phyloP scores from a whole-genome alignment of 2,888 invertebrate genomes.

The Nyleta sp. region DNA sequence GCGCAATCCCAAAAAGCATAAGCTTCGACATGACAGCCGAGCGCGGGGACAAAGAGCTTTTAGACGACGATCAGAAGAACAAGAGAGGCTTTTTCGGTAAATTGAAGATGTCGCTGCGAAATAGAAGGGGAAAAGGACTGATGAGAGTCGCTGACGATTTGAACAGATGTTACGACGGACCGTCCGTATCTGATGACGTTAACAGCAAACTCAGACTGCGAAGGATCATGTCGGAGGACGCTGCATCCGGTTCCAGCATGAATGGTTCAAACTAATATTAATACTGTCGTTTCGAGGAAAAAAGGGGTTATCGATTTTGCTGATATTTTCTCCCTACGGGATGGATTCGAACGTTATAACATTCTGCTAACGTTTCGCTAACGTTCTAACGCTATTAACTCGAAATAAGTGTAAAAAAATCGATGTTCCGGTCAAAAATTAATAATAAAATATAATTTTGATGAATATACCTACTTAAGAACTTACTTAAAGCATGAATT shows the following conservation, averaged over 20 bases:
- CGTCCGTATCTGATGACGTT: slow-evolving; percentile 73
- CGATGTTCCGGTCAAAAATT: too few relatives aligned
- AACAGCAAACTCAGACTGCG: slow-evolving; percentile 76
- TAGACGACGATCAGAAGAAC: slow-evolving; percentile 84
- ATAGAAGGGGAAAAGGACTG: slow-evolving; percentile 85
- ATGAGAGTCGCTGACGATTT: slow-evolving; percentile 82
- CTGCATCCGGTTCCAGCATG: slow-evolving; percentile 73
- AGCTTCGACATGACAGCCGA: slow-evolving; percentile 96
- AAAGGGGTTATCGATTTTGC: too few relatives aligned
- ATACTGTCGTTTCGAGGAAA: too few relatives aligned
- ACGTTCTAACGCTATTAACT: too few relatives aligned
- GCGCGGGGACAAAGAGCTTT: slow-evolving; percentile 87
- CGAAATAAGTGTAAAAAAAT: too few relatives aligned
- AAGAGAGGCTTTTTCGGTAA: slow-evolving; percentile 89
- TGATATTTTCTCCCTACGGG: too few relatives aligned
- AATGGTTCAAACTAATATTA: slow-evolving; percentile 68
- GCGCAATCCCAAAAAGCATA: slow-evolving; percentile 95
- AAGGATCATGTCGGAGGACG: slow-evolving; percentile 81
- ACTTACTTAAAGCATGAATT: too few relatives aligned
- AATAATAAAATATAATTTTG: too few relatives aligned
- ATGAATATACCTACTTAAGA: too few relatives aligned
- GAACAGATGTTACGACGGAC: slow-evolving; percentile 77
- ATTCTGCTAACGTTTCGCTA: too few relatives aligned
- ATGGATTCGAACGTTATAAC: too few relatives aligned
- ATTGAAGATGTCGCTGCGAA: slow-evolving; percentile 87